Evolutionary conservation across 2,113 vertebrate species (phyloP).

Genomic region (Pelodiscus sinensis): DNA sequence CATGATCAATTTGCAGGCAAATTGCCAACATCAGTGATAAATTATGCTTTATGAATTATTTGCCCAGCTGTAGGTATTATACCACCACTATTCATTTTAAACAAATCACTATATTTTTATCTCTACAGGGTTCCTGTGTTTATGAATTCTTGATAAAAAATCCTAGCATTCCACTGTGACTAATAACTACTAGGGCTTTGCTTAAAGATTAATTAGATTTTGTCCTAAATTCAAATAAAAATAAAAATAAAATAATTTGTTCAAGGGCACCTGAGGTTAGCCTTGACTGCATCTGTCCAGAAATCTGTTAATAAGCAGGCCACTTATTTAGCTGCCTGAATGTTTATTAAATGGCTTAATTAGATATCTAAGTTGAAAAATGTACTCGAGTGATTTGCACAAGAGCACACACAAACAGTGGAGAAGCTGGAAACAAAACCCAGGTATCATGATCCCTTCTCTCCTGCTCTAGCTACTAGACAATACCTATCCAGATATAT

Average conservation of each 20-base stretch:
- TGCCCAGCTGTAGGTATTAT: neutral
- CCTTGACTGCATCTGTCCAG: neutral
- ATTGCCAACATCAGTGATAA: neutral
- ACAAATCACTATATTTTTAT: neutral
- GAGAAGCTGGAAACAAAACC: neutral
- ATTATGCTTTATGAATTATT: neutral
- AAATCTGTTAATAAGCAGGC: neutral
- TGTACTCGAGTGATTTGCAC: neutral
- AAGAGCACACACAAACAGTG: neutral
- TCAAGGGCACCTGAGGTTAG: neutral
- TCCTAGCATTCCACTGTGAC: neutral
- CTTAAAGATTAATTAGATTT: neutral
- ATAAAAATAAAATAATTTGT: neutral
- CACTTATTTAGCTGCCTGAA: neutral
- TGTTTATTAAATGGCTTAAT: neutral
- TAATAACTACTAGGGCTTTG: neutral
- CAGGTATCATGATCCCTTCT: neutral
- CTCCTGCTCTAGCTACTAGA: neutral
- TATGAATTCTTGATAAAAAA: neutral
- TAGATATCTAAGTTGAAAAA: neutral
- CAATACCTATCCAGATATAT: rapidly evolving
- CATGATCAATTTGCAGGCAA: neutral
- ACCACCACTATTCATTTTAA: neutral
- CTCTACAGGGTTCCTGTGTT: neutral
- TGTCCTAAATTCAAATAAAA: neutral